Base-by-base conservation (phyloP, 1,140 invertebrate species). In the Copidosoma floridanum region DNA sequence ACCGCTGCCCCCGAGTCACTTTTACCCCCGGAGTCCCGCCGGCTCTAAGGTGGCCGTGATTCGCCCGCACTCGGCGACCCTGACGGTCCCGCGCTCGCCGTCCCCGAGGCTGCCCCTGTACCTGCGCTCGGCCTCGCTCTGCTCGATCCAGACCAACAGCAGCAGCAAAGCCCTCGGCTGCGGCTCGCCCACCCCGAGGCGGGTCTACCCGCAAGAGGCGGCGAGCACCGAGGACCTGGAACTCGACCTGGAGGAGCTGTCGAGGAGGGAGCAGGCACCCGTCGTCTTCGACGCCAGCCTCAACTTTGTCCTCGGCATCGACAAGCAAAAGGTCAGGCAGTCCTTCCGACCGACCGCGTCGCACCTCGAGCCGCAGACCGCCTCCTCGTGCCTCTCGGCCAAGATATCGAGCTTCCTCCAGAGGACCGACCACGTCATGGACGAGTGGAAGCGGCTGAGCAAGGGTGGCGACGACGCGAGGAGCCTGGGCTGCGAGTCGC, bases 361-460 rank as follows among this genome's bases (percentile, higher is more conserved):
- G 0, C 86, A 89, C 66, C 74, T 87, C 63, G 88, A 91, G 65
- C 84, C 88, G 8, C 80, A 85, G 10, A 92, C 90, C 0, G 87
- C 88, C 0, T 92, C 90, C 0, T 88, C 88, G 27, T 86, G 85
- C 55, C 78, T 94, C 20, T 85, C 85, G 3, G 83, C 82, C 24
- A 90, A 89, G 74, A 93, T 94, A 44, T 83, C 87, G 20, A 88
- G 89, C 62, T 94, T 94, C 66, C 76, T 94, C 7, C 85, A 86
- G 69, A 85, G 89, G 53, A 93, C 90, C 3, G 91, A 93, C 73
- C 91, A 93, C 72, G 85, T 92, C 0, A 90, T 91, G 85, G 88
- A 93, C 64, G 90, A 92, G 70, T 93, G 91, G 91, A 82, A 83
- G 58, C 81, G 84, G 54, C 65, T 88, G 6, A 86, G 86, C 0